A percentile compares a stretch with the other conserved stretches of the same genome.
Conservation (phyloP, 2,888 invertebrate species). For the Steinernema scapterisci region DNA sequence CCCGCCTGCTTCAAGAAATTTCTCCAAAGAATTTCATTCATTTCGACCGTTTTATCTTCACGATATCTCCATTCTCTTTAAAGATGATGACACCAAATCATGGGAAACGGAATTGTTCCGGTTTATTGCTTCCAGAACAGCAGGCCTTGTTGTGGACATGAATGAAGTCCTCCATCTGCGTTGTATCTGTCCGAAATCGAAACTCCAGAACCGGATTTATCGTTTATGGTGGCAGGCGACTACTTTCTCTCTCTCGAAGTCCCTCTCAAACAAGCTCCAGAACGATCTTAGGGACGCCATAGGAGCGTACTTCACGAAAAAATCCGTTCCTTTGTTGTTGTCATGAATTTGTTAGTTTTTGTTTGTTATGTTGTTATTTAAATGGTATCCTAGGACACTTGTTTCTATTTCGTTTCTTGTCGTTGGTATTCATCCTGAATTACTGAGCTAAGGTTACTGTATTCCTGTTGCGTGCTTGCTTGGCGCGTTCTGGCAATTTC, state of each 20-base stretch:
- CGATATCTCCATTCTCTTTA: conserved; percentile 60
- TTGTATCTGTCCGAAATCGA: conserved; percentile 49
- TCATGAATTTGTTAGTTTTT: background rate
- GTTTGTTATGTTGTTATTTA: background rate
- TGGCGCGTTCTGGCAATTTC: too few relatives aligned
- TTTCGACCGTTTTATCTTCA: conserved; percentile 49
- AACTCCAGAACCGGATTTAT: conserved; percentile 58
- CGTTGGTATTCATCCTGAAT: background rate
- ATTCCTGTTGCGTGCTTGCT: background rate
- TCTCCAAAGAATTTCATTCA: conserved; percentile 37
- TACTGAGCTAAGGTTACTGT: background rate
- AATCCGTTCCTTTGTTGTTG: background rate
- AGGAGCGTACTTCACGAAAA: background rate
- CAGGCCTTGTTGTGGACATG: conserved; percentile 40
- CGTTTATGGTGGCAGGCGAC: conserved; percentile 68
- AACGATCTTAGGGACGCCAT: conserved; percentile 1
- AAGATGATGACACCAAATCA: conserved; percentile 30
- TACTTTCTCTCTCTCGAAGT: conserved; percentile 68
- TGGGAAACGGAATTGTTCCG: conserved; percentile 37
- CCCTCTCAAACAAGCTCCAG: background rate
- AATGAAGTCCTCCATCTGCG: conserved; percentile 49
- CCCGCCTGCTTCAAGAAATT: too few relatives aligned
- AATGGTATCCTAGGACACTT: too few relatives aligned
- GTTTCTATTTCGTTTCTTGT: background rate
- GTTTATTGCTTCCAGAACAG: conserved; percentile 32